Percentiles rank a stretch among this genome's conserved stretches.
Evolutionary conservation across 2,797 vertebrate genomes (phyloP).

Genomic region (Anabacerthia variegaticeps): DNA sequence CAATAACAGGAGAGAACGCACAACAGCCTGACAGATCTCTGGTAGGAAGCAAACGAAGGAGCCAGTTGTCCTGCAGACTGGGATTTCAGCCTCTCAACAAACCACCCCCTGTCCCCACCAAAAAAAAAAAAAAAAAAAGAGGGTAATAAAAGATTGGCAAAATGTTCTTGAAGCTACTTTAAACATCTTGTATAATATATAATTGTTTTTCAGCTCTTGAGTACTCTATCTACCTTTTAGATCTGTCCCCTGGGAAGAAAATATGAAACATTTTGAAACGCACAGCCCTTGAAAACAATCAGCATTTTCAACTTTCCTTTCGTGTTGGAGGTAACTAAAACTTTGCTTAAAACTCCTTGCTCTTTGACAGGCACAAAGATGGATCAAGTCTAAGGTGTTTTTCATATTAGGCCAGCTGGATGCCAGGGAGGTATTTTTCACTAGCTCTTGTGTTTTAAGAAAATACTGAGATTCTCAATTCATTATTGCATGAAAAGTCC

Average conservation of each 20-base stretch:
- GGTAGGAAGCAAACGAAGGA: not conserved
- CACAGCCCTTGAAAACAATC: not conserved
- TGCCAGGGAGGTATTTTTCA: not conserved
- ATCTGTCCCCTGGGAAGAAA: not conserved
- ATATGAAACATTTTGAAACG: not conserved
- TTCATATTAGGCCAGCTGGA: not conserved
- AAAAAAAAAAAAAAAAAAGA: no score
- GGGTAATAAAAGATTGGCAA: not conserved
- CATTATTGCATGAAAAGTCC: not conserved
- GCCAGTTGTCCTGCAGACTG: not conserved
- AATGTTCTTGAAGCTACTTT: not conserved
- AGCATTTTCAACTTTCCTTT: not conserved
- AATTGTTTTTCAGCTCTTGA: conserved; percentile 28
- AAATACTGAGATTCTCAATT: not conserved
- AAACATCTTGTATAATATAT: not conserved
- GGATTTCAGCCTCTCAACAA: not conserved
- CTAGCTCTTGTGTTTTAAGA: not conserved
- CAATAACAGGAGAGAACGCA: not conserved
- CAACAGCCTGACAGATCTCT: not conserved
- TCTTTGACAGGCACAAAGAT: not conserved
- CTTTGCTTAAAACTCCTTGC: not conserved
- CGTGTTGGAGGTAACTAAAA: conserved; percentile 20
- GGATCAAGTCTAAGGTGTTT: not conserved
- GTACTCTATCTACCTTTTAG: not conserved
- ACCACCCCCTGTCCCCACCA: no score